These are phyloP conservation scores for Misgurnus mizolepis DNA, from an alignment of 2,113 vertebrate genomes.

Conservation along the genomic window DNA sequence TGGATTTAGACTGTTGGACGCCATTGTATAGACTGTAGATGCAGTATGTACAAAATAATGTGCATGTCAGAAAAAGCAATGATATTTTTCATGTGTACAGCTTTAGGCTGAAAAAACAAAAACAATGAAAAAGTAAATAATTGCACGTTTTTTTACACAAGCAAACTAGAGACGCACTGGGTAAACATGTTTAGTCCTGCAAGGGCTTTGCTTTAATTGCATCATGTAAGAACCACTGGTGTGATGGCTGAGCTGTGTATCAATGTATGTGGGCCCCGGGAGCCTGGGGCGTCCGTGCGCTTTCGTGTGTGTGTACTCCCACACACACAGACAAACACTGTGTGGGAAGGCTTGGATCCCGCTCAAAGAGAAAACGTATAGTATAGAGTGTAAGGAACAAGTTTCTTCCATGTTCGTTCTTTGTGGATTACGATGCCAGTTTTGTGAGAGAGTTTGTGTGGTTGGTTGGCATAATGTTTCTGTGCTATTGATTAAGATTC, in stretches of 20 bases:
- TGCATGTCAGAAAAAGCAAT: slow-evolving; percentile 6
- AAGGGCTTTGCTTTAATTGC: slow-evolving; percentile 33
- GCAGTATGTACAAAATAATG: neutral
- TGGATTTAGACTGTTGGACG: too few relatives aligned
- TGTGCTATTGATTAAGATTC: slow-evolving; percentile 7
- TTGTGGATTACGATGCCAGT: neutral
- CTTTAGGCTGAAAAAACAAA: slow-evolving; percentile 14
- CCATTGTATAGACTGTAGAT: too few relatives aligned
- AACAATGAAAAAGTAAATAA: slow-evolving; percentile 1
- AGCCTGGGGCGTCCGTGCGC: slow-evolving; percentile 23
- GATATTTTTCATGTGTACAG: neutral
- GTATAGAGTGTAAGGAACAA: neutral
- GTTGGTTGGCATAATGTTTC: neutral
- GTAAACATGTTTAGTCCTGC: slow-evolving; percentile 58
- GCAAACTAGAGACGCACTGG: slow-evolving; percentile 44
- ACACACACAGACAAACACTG: slow-evolving; percentile 62
- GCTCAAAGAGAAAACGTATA: slow-evolving; percentile 54
- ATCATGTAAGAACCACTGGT: slow-evolving; percentile 28
- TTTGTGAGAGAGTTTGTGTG: slow-evolving; percentile 24
- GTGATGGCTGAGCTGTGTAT: slow-evolving; percentile 12
- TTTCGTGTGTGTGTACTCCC: slow-evolving; percentile 59
- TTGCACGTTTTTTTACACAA: slow-evolving; percentile 39
- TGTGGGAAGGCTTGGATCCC: slow-evolving; percentile 60
- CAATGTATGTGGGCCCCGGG: slow-evolving; percentile 59
- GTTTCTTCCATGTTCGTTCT: slow-evolving; percentile 36